Evolutionary conservation across 2,797 vertebrate species (phyloP).

Genomic region (Delichon dasypus): DNA sequence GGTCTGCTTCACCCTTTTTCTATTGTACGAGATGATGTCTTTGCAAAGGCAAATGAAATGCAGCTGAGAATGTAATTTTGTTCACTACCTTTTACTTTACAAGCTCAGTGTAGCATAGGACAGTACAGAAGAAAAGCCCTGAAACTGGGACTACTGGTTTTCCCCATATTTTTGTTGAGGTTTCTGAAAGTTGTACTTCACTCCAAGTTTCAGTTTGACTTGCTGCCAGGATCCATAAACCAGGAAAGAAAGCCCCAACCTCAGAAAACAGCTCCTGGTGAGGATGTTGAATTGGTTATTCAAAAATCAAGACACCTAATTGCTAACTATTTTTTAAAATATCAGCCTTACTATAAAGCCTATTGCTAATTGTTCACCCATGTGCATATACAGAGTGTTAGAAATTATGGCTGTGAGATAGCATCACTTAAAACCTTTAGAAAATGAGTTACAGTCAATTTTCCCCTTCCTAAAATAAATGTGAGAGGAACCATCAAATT

Average conservation of each 20-base stretch:
- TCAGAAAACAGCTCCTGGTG: background rate
- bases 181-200: background rate
- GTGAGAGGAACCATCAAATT: background rate
- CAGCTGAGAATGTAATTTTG: background rate
- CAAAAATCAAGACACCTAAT: background rate
- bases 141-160: background rate
- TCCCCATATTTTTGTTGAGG: background rate
- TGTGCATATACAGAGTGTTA: background rate
- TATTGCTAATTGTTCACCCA: background rate
- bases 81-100: background rate
- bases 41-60: background rate
- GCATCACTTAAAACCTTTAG: background rate
- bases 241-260: background rate
- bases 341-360: background rate
- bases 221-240: background rate
- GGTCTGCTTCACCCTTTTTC: background rate
- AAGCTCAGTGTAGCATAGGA: background rate
- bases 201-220: background rate
- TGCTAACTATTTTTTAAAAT: background rate
- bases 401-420: background rate
- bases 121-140: background rate
- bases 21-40: background rate
- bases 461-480: background rate
- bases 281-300: background rate
- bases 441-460: background rate